phyloP scores from a whole-genome alignment of 2,888 invertebrate genomes.

The Maniola hyperantus region DNA sequence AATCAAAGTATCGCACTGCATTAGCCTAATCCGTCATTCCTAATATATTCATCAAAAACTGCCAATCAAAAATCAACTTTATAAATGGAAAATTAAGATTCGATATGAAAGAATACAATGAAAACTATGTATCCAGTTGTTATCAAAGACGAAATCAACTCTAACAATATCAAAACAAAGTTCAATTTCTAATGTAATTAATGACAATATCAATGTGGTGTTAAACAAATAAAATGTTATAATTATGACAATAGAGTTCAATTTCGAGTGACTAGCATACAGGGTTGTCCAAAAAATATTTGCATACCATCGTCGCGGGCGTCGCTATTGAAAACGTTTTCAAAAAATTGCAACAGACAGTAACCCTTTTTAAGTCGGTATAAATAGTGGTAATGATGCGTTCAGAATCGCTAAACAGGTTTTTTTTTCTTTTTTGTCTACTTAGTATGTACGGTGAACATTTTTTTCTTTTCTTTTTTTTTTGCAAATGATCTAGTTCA shows the following conservation, averaged over 20 bases:
- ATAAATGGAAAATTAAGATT: not conserved
- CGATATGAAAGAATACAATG: not conserved
- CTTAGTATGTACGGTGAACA: constrained; percentile 51
- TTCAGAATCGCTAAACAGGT: constrained; percentile 74
- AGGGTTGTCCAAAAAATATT: constrained; percentile 41
- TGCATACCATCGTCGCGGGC: constrained; percentile 46
- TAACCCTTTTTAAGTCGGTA: constrained; percentile 34
- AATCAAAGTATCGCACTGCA: constrained; percentile 40
- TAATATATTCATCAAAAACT: constrained; percentile 11
- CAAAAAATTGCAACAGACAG: constrained; percentile 11
- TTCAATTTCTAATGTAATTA: not conserved
- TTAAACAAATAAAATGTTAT: constrained; percentile 10
- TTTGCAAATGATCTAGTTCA: constrained; percentile 56
- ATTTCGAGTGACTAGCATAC: constrained; percentile 19
- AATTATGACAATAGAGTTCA: constrained; percentile 15
- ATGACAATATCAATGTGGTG: not conserved
- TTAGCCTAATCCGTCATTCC: constrained; percentile 20
- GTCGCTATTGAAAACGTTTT: constrained; percentile 26
- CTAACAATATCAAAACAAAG: not conserved
- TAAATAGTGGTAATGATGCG: constrained; percentile 47
- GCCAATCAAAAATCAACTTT: constrained; percentile 26
- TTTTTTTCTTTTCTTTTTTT: constrained; percentile 54
- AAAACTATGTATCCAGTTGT: not conserved
- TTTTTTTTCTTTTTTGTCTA: constrained; percentile 68
- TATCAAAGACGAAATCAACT: not conserved